phyloP scores from a whole-genome alignment of 2,888 invertebrate species.

The Eupithecia abbreviata region DNA sequence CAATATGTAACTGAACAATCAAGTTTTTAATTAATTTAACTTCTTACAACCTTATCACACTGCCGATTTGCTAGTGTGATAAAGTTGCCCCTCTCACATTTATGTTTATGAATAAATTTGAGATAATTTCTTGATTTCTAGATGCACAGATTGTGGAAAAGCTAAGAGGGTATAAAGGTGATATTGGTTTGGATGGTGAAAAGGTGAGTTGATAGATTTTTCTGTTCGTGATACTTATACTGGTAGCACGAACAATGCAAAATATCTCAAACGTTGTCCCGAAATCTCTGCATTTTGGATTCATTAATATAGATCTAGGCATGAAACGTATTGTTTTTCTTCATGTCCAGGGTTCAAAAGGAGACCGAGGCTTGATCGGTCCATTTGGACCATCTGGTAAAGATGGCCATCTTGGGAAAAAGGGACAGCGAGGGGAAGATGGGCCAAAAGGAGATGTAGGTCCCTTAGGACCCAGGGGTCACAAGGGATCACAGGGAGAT shows the following conservation, averaged over 20 bases:
- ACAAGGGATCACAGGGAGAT: constrained; percentile 85
- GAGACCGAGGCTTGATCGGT: constrained; percentile 85
- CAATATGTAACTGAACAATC: too few species aligned
- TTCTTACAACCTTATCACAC: too few species aligned
- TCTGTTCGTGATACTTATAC: neutral
- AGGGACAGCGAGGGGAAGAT: constrained; percentile 86
- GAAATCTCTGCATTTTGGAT: neutral
- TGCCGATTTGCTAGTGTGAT: too few species aligned
- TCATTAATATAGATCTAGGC: neutral
- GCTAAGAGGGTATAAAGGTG: constrained; percentile 64
- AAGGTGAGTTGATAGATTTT: constrained; percentile 51
- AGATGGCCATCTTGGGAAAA: constrained; percentile 59
- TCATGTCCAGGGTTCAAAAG: constrained; percentile 85
- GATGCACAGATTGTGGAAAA: constrained; percentile 61
- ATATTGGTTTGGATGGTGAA: constrained; percentile 57
- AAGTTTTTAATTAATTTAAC: too few species aligned
- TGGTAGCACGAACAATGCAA: too few species aligned
- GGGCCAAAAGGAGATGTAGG: constrained; percentile 83
- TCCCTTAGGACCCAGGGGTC: constrained; percentile 53
- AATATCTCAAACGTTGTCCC: too few species aligned
- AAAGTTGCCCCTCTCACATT: too few species aligned
- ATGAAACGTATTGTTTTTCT: constrained; percentile 1
- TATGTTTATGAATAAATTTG: too few species aligned
- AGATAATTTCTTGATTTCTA: constrained; percentile 42
- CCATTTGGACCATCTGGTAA: constrained; percentile 48